Evolutionary conservation across 2,888 invertebrate species (phyloP).

Genomic region (Clistopyga incitator): DNA sequence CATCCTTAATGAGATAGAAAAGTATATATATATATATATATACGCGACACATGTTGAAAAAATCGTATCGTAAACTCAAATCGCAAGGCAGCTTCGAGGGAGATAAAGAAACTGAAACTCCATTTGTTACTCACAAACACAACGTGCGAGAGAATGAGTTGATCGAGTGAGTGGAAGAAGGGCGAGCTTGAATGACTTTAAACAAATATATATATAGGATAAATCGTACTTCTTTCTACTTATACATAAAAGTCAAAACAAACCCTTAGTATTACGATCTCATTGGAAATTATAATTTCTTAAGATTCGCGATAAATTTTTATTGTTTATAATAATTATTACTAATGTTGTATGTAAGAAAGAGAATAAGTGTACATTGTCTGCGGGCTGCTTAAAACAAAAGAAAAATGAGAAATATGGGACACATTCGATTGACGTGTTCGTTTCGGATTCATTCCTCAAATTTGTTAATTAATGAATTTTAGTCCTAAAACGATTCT

Average conservation of each 20-base stretch:
- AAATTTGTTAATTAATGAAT: background rate
- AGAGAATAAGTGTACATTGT: slow-evolving; percentile 55
- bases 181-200: slow-evolving; percentile 14
- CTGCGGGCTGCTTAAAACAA: slow-evolving; percentile 57
- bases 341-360: slow-evolving; percentile 52
- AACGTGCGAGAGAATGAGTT: slow-evolving; percentile 11
- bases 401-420: slow-evolving; percentile 8
- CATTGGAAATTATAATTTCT: slow-evolving; percentile 72
- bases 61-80: slow-evolving; percentile 33
- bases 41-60: slow-evolving; percentile 14
- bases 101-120: slow-evolving; percentile 31
- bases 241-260: slow-evolving; percentile 64
- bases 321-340: slow-evolving; percentile 71
- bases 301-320: slow-evolving; percentile 59
- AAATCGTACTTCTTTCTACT: slow-evolving; percentile 69
- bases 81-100: slow-evolving; percentile 47
- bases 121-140: slow-evolving; percentile 5
- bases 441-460: slow-evolving; percentile 60
- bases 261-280: slow-evolving; percentile 80
- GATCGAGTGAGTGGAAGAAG: slow-evolving; percentile 4
- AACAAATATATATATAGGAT: slow-evolving; percentile 44
- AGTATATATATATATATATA: too few relatives aligned
- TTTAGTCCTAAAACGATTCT: background rate
- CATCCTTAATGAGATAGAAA: background rate
- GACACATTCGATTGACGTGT: slow-evolving; percentile 49